phyloP scores from a whole-genome alignment of 2,888 invertebrate genomes.

The Hirtodrosophila confusa region DNA sequence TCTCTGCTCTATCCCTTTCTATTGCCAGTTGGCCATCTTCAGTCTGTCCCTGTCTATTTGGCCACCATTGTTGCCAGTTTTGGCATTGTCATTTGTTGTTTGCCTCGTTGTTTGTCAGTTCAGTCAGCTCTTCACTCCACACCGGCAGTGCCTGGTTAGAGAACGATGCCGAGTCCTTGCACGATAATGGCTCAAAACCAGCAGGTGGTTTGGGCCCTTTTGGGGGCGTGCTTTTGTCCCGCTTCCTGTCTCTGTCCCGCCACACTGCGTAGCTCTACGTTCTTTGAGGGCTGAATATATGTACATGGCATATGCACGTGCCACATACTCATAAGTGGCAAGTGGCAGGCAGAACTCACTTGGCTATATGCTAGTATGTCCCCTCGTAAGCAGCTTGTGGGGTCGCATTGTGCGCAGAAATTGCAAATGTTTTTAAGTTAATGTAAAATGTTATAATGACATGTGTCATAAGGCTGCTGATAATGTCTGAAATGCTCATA shows the following conservation, averaged over 20 bases:
- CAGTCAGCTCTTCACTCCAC: slow-evolving; percentile 46
- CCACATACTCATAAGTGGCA: slow-evolving; percentile 59
- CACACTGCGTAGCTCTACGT: not conserved
- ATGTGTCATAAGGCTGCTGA: slow-evolving; percentile 64
- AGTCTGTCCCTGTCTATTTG: slow-evolving; percentile 48
- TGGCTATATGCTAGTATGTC: slow-evolving; percentile 14
- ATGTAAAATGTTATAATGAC: slow-evolving; percentile 76
- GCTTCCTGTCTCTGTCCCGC: slow-evolving; percentile 41
- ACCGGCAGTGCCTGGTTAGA: slow-evolving; percentile 24
- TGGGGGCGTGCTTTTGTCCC: slow-evolving; percentile 60
- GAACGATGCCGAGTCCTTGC: slow-evolving; percentile 44
- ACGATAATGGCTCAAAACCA: slow-evolving; percentile 64
- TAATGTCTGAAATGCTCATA: slow-evolving; percentile 23
- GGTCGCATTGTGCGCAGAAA: slow-evolving; percentile 60
- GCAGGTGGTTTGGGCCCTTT: slow-evolving; percentile 67
- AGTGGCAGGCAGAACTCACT: slow-evolving; percentile 41
- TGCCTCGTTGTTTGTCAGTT: slow-evolving; percentile 67
- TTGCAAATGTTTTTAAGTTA: slow-evolving; percentile 79
- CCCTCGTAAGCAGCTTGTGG: slow-evolving; percentile 29
- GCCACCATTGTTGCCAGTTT: slow-evolving; percentile 65
- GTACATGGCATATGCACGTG: slow-evolving; percentile 51
- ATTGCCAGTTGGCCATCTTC: slow-evolving; percentile 39
- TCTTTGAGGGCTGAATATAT: slow-evolving; percentile 18
- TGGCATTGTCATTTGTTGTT: slow-evolving; percentile 58
- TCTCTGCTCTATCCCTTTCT: slow-evolving; percentile 5